A percentile compares a stretch with the other conserved stretches of the same genome.
These are phyloP conservation scores for Uria aalge DNA, from an alignment of 2,113 vertebrate species.

Conservation along the genomic window DNA sequence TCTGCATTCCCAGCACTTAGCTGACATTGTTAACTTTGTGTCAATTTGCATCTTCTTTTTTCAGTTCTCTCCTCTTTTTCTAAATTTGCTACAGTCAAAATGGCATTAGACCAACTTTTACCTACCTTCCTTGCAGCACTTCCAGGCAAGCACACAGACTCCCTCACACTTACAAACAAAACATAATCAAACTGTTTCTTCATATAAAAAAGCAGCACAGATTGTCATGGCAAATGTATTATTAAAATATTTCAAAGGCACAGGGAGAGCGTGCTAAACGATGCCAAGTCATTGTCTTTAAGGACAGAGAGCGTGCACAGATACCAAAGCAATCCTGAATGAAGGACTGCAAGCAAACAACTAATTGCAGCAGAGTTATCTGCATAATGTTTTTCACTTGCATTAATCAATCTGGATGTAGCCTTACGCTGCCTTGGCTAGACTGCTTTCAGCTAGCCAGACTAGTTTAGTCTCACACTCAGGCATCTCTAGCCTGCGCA, in stretches of 20 bases:
- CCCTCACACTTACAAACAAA: neutral
- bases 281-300: neutral
- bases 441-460: neutral
- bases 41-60: neutral
- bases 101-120: neutral
- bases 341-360: neutral
- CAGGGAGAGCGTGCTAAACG: fast-evolving
- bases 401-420: neutral
- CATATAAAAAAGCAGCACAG: neutral
- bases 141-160: neutral
- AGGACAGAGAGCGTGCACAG: neutral
- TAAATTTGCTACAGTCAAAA: neutral
- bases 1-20: neutral
- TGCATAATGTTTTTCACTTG: neutral
- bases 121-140: neutral
- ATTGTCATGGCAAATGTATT: neutral
- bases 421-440: neutral
- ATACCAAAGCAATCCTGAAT: neutral
- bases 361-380: neutral
- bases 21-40: neutral
- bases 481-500: neutral
- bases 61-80: neutral
- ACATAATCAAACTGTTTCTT: neutral
- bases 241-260: neutral
- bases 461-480: neutral